Conservation (phyloP, 2,888 invertebrate species). For the Halocaridina rubra region DNA sequence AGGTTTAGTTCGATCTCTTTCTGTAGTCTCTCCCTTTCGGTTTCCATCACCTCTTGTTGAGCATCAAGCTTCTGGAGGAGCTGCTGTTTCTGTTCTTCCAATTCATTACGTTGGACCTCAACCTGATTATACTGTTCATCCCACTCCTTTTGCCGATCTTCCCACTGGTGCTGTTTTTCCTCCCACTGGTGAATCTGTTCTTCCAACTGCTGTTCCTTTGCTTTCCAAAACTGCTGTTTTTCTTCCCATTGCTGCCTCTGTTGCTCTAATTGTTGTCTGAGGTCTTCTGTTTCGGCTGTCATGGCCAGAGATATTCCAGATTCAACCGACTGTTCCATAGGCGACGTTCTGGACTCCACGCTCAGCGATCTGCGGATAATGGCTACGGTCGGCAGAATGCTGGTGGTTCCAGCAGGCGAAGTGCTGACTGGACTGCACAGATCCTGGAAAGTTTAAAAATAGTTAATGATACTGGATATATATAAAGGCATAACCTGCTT, state of each 20-base stretch:
- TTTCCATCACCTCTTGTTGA: neutral
- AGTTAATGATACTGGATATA: too few relatives aligned
- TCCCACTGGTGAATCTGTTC: conserved; percentile 10
- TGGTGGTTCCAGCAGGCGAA: neutral
- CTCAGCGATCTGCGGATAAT: neutral
- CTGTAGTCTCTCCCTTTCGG: neutral
- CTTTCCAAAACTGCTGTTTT: neutral
- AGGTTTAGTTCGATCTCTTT: conserved; percentile 1
- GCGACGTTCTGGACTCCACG: neutral
- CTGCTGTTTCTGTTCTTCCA: too few relatives aligned
- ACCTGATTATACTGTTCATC: too few relatives aligned
- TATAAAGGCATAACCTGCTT: too few relatives aligned
- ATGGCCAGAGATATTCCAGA: neutral
- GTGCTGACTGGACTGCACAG: neutral
- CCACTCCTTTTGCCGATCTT: too few relatives aligned
- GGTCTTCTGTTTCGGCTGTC: neutral
- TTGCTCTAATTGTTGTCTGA: neutral
- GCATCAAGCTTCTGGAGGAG: neutral
- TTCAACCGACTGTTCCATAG: neutral
- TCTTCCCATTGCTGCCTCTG: neutral
- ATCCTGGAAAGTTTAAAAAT: neutral
- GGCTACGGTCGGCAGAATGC: neutral
- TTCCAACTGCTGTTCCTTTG: neutral
- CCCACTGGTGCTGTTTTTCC: conserved; percentile 10
- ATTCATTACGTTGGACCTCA: too few relatives aligned